phyloP scores from a whole-genome alignment of 1,140 invertebrate genomes.

The Arctopsyche grandis region DNA sequence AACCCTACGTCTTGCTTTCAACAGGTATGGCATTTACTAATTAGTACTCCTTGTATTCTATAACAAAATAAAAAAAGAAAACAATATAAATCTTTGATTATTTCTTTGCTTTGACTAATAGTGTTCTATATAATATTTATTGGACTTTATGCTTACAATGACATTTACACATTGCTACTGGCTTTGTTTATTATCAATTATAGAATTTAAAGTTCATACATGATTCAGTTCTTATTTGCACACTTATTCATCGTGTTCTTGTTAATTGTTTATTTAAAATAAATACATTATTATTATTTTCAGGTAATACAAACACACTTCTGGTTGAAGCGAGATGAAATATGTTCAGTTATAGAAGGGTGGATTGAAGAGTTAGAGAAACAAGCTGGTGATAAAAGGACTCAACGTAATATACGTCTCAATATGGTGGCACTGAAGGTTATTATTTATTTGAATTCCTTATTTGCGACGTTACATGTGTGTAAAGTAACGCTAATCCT shows the following conservation, averaged over 20 bases:
- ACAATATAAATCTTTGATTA: background rate
- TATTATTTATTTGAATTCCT: background rate
- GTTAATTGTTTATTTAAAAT: background rate
- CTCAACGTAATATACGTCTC: constrained; percentile 76
- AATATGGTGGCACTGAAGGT: constrained; percentile 82
- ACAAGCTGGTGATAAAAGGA: constrained; percentile 78
- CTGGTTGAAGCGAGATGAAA: constrained; percentile 93
- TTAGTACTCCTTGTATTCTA: too few species aligned
- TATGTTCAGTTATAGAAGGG: constrained; percentile 86
- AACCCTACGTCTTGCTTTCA: constrained; percentile 94
- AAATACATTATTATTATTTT: constrained; percentile 42
- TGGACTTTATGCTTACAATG: too few species aligned
- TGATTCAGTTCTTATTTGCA: too few species aligned
- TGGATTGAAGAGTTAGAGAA: constrained; percentile 90
- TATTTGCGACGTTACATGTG: background rate
- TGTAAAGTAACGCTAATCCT: background rate
- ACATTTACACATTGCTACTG: too few species aligned
- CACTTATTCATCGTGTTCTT: too few species aligned
- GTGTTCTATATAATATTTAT: too few species aligned
- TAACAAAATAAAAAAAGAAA: too few species aligned
- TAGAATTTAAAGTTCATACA: too few species aligned
- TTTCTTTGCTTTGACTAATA: too few species aligned
- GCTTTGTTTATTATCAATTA: too few species aligned
- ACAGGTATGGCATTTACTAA: constrained; percentile 70
- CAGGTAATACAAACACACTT: constrained; percentile 94